Evolutionary conservation across 1,140 invertebrate species (phyloP).

Genomic region (Euschistus heros): DNA sequence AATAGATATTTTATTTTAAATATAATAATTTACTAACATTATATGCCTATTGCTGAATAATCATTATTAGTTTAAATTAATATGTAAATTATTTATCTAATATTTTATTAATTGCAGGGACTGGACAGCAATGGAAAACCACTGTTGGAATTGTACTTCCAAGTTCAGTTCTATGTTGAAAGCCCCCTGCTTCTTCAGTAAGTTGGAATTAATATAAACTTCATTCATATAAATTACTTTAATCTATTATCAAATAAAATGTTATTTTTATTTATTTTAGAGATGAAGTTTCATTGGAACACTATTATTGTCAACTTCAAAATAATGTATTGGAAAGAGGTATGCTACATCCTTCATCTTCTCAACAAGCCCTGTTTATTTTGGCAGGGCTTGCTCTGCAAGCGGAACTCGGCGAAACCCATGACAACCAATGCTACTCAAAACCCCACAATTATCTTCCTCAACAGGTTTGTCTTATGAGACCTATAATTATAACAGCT

Average conservation of each 20-base stretch:
- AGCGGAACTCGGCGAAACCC: slow-evolving; percentile 75
- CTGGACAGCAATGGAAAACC: slow-evolving; percentile 81
- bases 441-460: slow-evolving; percentile 65
- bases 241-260: neutral
- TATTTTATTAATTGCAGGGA: slow-evolving; percentile 50
- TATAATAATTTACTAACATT: too few species aligned
- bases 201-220: slow-evolving; percentile 27
- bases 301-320: slow-evolving; percentile 88
- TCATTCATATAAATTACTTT: neutral
- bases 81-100: too few species aligned
- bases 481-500: too few species aligned
- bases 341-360: slow-evolving; percentile 48
- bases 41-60: too few species aligned
- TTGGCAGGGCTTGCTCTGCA: slow-evolving; percentile 80
- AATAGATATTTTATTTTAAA: too few species aligned
- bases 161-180: slow-evolving; percentile 92
- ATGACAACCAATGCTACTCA: slow-evolving; percentile 60
- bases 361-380: slow-evolving; percentile 61
- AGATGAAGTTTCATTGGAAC: slow-evolving; percentile 78
- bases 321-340: slow-evolving; percentile 70
- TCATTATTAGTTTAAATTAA: too few species aligned
- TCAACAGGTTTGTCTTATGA: slow-evolving; percentile 36
- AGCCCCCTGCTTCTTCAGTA: slow-evolving; percentile 68
- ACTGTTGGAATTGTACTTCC: slow-evolving; percentile 78
- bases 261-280: slow-evolving; percentile 38